Conservation (phyloP, 2,888 invertebrate species). For the Rhagophthalmus giganteus region DNA sequence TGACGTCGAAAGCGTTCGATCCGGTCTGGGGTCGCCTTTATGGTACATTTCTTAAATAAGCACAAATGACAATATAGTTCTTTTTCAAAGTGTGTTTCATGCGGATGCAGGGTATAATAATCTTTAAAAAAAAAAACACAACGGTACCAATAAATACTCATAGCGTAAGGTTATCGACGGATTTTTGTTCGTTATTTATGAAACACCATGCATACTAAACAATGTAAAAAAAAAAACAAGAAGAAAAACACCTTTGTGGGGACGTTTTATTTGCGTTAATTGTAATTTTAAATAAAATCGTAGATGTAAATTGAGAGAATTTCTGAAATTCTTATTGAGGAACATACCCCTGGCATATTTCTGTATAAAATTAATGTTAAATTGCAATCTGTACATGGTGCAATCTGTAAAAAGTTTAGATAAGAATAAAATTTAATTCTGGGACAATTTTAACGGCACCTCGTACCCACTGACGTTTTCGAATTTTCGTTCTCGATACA, state of each 20-base stretch:
- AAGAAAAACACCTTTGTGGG: conserved; percentile 38
- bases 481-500: no score
- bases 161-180: conserved; percentile 18
- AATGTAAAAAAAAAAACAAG: no score
- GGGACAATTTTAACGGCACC: conserved; percentile 45
- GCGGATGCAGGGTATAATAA: conserved; percentile 38
- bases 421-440: conserved; percentile 38
- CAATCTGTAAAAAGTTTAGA: conserved; percentile 51
- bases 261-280: conserved; percentile 9
- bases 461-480: conserved; percentile 50
- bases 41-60: no score
- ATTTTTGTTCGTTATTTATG: conserved; percentile 19
- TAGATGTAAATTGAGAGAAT: conserved; percentile 41
- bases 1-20: no score
- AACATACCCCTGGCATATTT: conserved; percentile 56
- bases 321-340: conserved; percentile 44
- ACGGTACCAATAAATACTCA: conserved; percentile 35
- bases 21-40: no score
- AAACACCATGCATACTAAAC: conserved; percentile 36
- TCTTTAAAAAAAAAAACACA: conserved; percentile 24
- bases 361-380: conserved; percentile 52
- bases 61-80: conserved; percentile 22
- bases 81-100: conserved; percentile 20
- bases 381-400: conserved; percentile 54
- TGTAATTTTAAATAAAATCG: conserved; percentile 16